Percentiles rank a stretch among this genome's conserved stretches.
Evolutionary conservation across 1,140 invertebrate species (phyloP).

Genomic region (Uloborus diversus): DNA sequence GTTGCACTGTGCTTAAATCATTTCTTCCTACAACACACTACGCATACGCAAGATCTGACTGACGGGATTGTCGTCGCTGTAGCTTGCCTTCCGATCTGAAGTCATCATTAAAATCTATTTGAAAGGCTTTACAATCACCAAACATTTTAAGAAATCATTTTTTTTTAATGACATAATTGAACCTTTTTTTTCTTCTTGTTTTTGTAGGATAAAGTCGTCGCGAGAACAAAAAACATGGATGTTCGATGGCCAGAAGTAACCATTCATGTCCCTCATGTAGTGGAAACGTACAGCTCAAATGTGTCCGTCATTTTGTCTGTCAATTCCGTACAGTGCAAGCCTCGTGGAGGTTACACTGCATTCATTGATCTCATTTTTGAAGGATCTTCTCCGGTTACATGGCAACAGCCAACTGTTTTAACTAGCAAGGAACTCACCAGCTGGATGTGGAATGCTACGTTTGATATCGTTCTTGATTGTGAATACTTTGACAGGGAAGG

Average conservation of each 20-base stretch:
- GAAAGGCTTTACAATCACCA: too few relatives aligned
- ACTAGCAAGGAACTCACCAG: slow-evolving; percentile 27
- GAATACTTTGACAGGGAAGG: slow-evolving; percentile 56
- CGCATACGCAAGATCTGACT: too few relatives aligned
- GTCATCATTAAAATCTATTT: too few relatives aligned
- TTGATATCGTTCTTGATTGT: slow-evolving; percentile 52
- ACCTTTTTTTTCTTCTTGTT: too few relatives aligned
- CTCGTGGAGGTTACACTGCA: slow-evolving; percentile 8
- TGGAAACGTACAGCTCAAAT: slow-evolving; percentile 58
- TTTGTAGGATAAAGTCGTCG: slow-evolving; percentile 43
- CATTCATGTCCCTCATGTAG: slow-evolving; percentile 58
- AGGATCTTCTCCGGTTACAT: slow-evolving; percentile 14
- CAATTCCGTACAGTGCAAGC: slow-evolving; percentile 29
- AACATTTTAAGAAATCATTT: too few relatives aligned
- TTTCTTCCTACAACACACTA: too few relatives aligned
- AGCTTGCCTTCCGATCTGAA: too few relatives aligned
- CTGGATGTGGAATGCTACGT: slow-evolving; percentile 39
- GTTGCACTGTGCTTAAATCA: too few relatives aligned
- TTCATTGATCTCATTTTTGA: slow-evolving; percentile 40
- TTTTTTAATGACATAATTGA: too few relatives aligned
- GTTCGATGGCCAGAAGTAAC: slow-evolving; percentile 55
- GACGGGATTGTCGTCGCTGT: too few relatives aligned
- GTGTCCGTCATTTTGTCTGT: slow-evolving; percentile 49
- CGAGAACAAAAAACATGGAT: slow-evolving; percentile 26
- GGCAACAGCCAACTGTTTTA: slow-evolving; percentile 36